Evolutionary conservation across 2,797 vertebrate species (phyloP), one percentile per base, ranked within the genome.

Genomic region (Moxostoma hubbsi): DNA sequence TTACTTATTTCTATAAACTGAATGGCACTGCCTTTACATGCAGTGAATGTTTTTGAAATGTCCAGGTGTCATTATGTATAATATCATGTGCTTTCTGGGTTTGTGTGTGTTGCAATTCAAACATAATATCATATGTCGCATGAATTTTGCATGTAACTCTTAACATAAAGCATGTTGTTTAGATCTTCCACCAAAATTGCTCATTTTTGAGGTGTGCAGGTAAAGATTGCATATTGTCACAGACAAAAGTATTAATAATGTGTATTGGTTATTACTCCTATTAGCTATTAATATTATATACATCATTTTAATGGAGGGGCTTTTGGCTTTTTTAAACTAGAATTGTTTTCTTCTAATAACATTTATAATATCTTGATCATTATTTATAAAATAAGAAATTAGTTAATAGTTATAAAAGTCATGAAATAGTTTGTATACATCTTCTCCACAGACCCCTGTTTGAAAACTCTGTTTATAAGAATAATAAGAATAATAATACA

Each of bases 1-100:
- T 49, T 7, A 59, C 53, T 67, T 76, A 5, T 59, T 13, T 47
- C 46, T 61, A 6, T 61, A 5, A 16, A 11, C 75, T 68, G 64
- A 58, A 61, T 50, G 45, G 7, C 53, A 13, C 66, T 36, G 69
- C 6, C 47, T 74, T 63, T 54, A 64, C 24, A 13, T 63, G 50
- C 24, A 54, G 9, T 74, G 13, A 74, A 78, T 57, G 58, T 71
- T 77, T 13, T n/a, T 12, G 13, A 16, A 54, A 55, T 67, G 57
- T 45, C 10, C 16, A 8, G 47, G 6, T 51, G 10, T 24, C 13
- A 43, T 69, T 54, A 43, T 4, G 8, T 43, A 51, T 5, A 18
- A 51, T 64, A 13, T 62, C 59, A 7, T 43, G 11, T n/a, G 13
- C 36, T 7, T 45, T n/a, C 13, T 46, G 7, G 43, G 13, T 36